These are phyloP conservation scores for Antrozous pallidus DNA, from an alignment of 2,797 vertebrate genomes.

Conservation along the genomic window DNA sequence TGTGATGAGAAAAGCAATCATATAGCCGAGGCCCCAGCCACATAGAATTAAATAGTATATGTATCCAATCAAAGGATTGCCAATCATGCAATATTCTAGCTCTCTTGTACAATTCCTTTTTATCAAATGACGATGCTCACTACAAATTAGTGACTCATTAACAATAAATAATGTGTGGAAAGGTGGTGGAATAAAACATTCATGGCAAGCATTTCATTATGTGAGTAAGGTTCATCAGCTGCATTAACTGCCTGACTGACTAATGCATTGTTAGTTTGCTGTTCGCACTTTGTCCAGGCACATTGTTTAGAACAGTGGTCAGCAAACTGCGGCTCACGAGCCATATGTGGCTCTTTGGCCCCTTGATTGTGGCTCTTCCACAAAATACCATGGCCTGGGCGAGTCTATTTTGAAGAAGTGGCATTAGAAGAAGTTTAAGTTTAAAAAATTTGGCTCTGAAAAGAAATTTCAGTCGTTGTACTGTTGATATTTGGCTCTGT, in stretches of 20 bases:
- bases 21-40: background rate
- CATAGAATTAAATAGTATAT: background rate
- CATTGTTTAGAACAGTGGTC: constrained; percentile 62
- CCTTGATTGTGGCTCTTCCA: too few relatives aligned
- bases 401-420: too few relatives aligned
- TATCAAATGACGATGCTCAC: background rate
- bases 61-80: background rate
- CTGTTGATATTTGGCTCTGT: too few relatives aligned
- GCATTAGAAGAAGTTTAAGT: too few relatives aligned
- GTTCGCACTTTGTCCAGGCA: constrained; percentile 59
- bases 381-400: too few relatives aligned
- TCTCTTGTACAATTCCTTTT: constrained; percentile 8
- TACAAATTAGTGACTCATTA: constrained; percentile 71
- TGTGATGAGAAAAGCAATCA: background rate
- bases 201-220: constrained; percentile 74
- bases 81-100: background rate
- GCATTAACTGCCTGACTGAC: constrained; percentile 78
- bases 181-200: constrained; percentile 74
- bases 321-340: too few relatives aligned
- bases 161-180: constrained; percentile 77
- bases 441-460: too few relatives aligned
- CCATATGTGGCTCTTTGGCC: too few relatives aligned
- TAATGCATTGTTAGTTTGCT: constrained; percentile 72
- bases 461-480: too few relatives aligned
- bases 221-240: constrained; percentile 79